Conservation (phyloP, 2,113 vertebrate species). For the Psilopsiagon aymara region DNA sequence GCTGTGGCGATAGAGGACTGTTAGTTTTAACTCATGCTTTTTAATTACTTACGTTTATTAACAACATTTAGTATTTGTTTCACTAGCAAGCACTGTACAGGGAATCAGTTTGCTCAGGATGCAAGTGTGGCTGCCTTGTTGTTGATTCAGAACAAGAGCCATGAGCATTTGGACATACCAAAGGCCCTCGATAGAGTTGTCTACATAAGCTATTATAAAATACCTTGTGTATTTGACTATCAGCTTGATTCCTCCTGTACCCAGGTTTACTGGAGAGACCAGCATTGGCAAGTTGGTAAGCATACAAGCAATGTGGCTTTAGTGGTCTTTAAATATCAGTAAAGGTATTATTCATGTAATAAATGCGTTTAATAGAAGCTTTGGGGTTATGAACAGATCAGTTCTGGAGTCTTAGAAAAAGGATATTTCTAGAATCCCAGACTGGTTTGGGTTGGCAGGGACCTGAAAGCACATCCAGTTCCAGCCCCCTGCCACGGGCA, state of each 20-base stretch:
- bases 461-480: background rate
- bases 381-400: background rate
- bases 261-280: background rate
- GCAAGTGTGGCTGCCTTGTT: background rate
- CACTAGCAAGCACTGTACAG: background rate
- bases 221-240: background rate
- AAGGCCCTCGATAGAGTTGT: background rate
- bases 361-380: background rate
- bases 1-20: background rate
- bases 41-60: constrained; percentile 3
- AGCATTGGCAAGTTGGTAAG: background rate
- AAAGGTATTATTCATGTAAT: background rate
- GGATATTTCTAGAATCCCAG: background rate
- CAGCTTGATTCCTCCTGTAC: background rate
- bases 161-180: background rate
- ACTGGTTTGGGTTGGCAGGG: background rate
- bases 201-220: background rate
- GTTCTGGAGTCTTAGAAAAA: background rate
- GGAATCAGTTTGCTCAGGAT: background rate
- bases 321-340: background rate
- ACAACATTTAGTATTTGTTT: background rate
- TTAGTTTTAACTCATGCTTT: background rate
- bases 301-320: background rate
- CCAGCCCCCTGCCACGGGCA: background rate
- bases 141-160: background rate